These are phyloP conservation scores for Caerostris extrusa DNA, from an alignment of 1,140 invertebrate species.

Conservation along the genomic window DNA sequence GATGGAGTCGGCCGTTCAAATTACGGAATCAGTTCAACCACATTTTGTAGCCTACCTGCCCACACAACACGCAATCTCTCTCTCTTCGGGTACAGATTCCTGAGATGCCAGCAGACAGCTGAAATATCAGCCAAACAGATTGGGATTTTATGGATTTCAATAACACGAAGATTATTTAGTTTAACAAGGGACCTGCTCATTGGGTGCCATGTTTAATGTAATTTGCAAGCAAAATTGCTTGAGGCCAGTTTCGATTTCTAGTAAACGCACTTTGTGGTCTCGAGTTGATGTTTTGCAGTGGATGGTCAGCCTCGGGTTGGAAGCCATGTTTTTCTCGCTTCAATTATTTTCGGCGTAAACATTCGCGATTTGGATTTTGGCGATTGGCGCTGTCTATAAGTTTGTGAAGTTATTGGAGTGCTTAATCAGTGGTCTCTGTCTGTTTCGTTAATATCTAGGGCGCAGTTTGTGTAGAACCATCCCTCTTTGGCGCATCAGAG, in stretches of 20 bases:
- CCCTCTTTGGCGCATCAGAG: no score
- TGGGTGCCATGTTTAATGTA: constrained; percentile 1
- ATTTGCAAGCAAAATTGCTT: no score
- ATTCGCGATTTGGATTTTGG: neutral
- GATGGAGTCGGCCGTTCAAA: neutral
- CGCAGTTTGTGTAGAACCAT: no score
- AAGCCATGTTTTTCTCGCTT: neutral
- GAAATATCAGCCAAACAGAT: neutral
- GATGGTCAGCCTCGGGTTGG: neutral
- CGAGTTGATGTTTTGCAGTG: neutral
- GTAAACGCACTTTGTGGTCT: neutral
- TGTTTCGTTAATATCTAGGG: no score
- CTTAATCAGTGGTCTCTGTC: no score
- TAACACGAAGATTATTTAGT: no score
- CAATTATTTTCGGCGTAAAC: neutral
- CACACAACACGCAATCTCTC: neutral
- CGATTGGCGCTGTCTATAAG: neutral
- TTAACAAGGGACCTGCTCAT: neutral
- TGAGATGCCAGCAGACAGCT: neutral
- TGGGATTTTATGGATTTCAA: no score
- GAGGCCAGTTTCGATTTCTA: neutral
- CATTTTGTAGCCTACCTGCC: neutral
- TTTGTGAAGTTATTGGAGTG: no score
- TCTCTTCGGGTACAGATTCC: neutral
- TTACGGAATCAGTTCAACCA: neutral